Evolutionary conservation across 35 echinoderm and acorn worm genomes (phyloP), one percentile per base, ranked within the genome.

Genomic region (Heliocidaris tuberculata): DNA sequence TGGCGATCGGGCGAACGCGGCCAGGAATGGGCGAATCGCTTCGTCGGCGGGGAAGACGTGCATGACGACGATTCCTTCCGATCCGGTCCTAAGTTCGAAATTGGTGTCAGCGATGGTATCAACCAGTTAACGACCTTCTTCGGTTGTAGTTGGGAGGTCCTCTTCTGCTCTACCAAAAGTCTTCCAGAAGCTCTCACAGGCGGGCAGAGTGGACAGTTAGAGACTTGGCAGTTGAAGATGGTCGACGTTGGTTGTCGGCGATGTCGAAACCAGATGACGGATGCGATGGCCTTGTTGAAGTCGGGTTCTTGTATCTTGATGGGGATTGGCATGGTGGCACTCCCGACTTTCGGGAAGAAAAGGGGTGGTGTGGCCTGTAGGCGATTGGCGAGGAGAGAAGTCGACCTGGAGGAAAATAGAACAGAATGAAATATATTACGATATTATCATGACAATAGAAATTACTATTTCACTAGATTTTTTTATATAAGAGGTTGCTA

Each of bases 261-360:
- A 24, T 89, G 87, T 47, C 87, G 87, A 89, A 19, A 9, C 87
- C 31, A 89, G 87, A 89, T 89, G 87, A 89, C 31, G 31, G 87
- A 89, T 8, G 87, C 87, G 87, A 89, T 89, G 31, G 87, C 87
- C 87, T 48, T 89, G 87, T 47, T 89, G 87, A 89, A 89, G 30
- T 89, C 87, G 31, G 87, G 87, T 6, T 89, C 87, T 4, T 47
- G 47, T 32, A 27, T 47, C 31, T 32, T 31, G 12, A 89, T 19
- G 29, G 87, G 31, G 31, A 89, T 47, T 7, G 87, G 65, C 27
- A n/a, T 27, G 65, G 19, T n/a, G 27, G 65, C 65, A 78, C 27
- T 78, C 21, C 65, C 65, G 27, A 24, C 4, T 6, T n/a, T 19
- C 65, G 65, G 65, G 8, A 42, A 48, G 31, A 42, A 13, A 11